phyloP scores from a whole-genome alignment of 2,113 vertebrate species.

The Erpornis zantholeuca region DNA sequence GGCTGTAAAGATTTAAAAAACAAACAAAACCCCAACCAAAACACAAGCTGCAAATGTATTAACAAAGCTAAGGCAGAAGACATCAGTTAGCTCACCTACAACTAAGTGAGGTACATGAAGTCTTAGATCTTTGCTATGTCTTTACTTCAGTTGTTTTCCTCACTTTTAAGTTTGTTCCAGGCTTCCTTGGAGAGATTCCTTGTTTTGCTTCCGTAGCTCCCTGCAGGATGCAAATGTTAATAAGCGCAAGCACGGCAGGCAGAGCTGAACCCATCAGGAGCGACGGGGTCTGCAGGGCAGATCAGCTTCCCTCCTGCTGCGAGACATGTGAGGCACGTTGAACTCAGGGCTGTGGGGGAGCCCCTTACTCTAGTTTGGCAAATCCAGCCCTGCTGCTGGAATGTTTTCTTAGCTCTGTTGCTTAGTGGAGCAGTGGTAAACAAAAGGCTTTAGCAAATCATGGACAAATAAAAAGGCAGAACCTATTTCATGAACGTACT shows the following conservation, averaged over 20 bases:
- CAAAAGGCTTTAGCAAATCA: background rate
- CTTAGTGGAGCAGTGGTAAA: background rate
- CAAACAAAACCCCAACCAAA: background rate
- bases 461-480: background rate
- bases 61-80: background rate
- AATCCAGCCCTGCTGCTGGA: background rate
- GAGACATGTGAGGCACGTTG: background rate
- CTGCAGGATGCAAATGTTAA: slow-evolving; percentile 18
- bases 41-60: background rate
- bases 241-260: background rate
- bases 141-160: background rate
- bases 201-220: slow-evolving; percentile 14
- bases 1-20: background rate
- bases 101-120: background rate
- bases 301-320: background rate
- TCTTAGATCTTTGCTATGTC: background rate
- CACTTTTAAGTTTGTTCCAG: background rate
- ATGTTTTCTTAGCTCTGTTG: background rate
- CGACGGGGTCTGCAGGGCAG: background rate
- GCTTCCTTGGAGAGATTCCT: background rate
- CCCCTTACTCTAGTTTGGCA: background rate
- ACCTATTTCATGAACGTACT: background rate
- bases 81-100: background rate
- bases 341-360: background rate
- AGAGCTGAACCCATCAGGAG: background rate